Evolutionary conservation across 2,113 vertebrate genomes (phyloP), one percentile per base, ranked within the genome.

Genomic region (Oryzias curvinotus): DNA sequence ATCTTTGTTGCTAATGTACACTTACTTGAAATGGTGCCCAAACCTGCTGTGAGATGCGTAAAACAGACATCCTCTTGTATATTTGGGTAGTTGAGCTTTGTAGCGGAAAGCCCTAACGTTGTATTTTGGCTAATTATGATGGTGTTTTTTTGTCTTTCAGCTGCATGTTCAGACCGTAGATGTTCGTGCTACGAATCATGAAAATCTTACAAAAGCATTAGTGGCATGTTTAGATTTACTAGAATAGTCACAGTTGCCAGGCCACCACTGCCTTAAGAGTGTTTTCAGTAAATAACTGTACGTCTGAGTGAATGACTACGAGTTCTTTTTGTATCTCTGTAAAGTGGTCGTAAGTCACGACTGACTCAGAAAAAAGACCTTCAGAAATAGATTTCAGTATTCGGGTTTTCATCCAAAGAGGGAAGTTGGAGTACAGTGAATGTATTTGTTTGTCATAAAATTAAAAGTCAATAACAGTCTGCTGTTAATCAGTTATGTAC

Each of bases 261-360:
- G 86, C 77, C 89, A 87, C 90, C 87, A 78, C 79, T 88, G 89
- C 85, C 86, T 90, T 89, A 90, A 89, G 67, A 70, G 65, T 77
- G 47, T 83, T 73, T 69, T 72, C 57, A 78, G 51, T 71, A 67
- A 80, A 80, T 68, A 59, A 56, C 14, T 71, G 42, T 71, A 47
- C 53, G 57, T 72, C 15, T 47, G 41, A 49, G 25, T 45, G 25
- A 4, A 51, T 56, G 14, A 44, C 12, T 53, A 30, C 54, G 43
- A 73, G 53, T 71, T 45, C 30, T 43, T 65, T 36, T 25, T 69
- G 46, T 60, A 26, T 75, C 56, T 59, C 23, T 47, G 61, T 52
- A 62, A 54, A 36, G 17, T 52, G 42, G 42, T 61, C 42, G 47
- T 71, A 67, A 74, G 62, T 78, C 73, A 70, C 56, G 58, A 46